Conservation (phyloP, 2,888 invertebrate genomes). For the Tiliacea aurago region DNA sequence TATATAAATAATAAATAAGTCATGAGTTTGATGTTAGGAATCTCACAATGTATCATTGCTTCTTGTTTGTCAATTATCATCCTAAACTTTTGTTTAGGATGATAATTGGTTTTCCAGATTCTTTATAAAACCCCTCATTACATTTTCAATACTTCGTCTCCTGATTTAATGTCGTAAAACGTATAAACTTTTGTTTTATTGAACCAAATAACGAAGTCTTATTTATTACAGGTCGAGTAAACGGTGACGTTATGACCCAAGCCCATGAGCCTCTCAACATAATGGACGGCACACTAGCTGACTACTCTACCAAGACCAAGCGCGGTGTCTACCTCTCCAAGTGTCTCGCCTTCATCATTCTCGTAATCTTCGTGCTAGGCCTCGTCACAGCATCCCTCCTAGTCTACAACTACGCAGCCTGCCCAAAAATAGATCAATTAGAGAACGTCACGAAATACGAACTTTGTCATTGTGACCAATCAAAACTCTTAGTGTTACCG, state of each 20-base stretch:
- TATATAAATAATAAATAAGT: too few species aligned
- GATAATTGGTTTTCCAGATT: too few species aligned
- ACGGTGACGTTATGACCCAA: conserved; percentile 88
- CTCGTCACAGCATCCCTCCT: conserved; percentile 93
- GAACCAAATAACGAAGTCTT: neutral
- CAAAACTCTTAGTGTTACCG: conserved; percentile 84
- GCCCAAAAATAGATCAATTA: conserved; percentile 88
- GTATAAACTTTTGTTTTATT: too few species aligned
- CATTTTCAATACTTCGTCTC: neutral
- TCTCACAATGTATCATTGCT: neutral
- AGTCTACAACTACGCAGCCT: conserved; percentile 94
- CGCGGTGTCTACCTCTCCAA: conserved; percentile 92
- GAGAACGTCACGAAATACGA: conserved; percentile 87
- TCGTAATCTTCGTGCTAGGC: conserved; percentile 91
- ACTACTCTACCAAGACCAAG: conserved; percentile 91
- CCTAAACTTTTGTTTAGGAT: too few species aligned
- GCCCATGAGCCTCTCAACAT: conserved; percentile 88
- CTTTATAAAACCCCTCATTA: neutral
- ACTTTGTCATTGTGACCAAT: conserved; percentile 84
- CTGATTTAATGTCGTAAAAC: too few species aligned
- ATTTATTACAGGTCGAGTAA: conserved; percentile 81
- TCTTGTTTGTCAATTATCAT: neutral
- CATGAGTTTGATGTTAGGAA: neutral
- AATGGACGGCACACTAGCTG: conserved; percentile 91
- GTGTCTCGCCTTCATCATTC: conserved; percentile 91